Conservation (phyloP, 2,888 invertebrate genomes). For the Erebia ligea region DNA sequence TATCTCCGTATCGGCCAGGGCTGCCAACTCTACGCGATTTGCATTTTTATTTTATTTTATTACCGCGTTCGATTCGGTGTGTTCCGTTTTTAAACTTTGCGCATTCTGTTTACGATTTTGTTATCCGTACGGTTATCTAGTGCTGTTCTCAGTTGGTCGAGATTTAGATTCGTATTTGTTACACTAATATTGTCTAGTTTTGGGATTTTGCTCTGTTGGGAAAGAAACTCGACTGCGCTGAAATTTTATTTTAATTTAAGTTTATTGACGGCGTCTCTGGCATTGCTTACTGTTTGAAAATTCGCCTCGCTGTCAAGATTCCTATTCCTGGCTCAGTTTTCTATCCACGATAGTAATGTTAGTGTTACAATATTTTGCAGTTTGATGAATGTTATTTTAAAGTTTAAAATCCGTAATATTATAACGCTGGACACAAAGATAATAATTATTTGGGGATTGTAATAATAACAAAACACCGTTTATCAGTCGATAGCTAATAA, state of each 20-base stretch:
- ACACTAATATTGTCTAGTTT: slow-evolving; percentile 33
- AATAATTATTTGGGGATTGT: not conserved
- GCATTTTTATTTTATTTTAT: slow-evolving; percentile 73
- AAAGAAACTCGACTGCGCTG: slow-evolving; percentile 24
- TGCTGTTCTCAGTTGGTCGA: slow-evolving; percentile 51
- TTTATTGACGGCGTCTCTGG: slow-evolving; percentile 17
- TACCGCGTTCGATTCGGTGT: slow-evolving; percentile 48
- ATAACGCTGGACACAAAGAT: no score
- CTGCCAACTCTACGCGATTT: slow-evolving; percentile 64
- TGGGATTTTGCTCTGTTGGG: slow-evolving; percentile 23
- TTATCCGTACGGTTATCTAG: slow-evolving; percentile 44
- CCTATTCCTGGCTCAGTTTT: not conserved
- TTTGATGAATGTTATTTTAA: not conserved
- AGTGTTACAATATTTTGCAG: not conserved
- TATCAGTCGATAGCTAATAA: no score
- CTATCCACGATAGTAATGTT: not conserved
- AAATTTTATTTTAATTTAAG: slow-evolving; percentile 27
- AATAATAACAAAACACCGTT: no score
- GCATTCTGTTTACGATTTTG: slow-evolving; percentile 51
- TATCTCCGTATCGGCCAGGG: slow-evolving; percentile 70
- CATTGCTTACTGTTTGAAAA: not conserved
- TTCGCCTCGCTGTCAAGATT: not conserved
- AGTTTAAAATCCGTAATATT: not conserved
- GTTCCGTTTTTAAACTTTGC: slow-evolving; percentile 48
- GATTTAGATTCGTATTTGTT: slow-evolving; percentile 48